Evolutionary conservation across 2,797 vertebrate species (phyloP), one percentile per base, ranked within the genome.

Genomic region (Anguilla obscura): DNA sequence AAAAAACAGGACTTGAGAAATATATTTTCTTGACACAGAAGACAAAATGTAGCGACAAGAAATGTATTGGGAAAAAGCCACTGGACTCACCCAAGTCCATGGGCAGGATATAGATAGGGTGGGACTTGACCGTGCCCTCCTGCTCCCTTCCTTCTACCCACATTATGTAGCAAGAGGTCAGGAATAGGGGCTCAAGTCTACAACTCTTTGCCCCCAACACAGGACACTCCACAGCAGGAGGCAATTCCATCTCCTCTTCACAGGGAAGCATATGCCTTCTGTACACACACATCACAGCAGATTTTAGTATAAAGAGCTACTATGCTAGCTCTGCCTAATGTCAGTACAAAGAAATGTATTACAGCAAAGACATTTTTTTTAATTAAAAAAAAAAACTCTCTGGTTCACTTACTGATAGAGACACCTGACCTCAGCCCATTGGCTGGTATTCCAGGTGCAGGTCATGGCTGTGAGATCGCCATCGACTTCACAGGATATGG

Each of bases 101-200:
- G 86, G 98, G 97, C 7, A 95, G 91, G 1, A 99, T 88, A 91
- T 97, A 98, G 1, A 93, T 66, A 1, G 98, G 96, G 86, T 94
- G 94, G 83, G 98, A 98, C n/a, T 93, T 91, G 86, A 99, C 92
- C 0, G 93, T 95, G 50, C 96, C 97, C 45, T 95, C 91, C 0
- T 76, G 88, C 21, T 97, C 96, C 3, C 94, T 89, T 33, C 97
- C 92, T 85, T 97, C 97, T 86, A 99, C 90, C 98, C 98, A 99
- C 93, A 99, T 95, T 89, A 96, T 97, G 58, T 99, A 98, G 90
- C 98, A 98, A 88, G 95, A 97, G 0, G 95, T 88, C 84, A 97
- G 94, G 91, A 96, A 96, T 90, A 99, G 93, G 0, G 96, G 96
- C 58, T 94, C 92, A 91, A 98, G 96, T 4, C 93, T 94, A 91